Evolutionary conservation across 2,797 vertebrate genomes (phyloP), one percentile per base, ranked within the genome.

Genomic region (Nasua narica): DNA sequence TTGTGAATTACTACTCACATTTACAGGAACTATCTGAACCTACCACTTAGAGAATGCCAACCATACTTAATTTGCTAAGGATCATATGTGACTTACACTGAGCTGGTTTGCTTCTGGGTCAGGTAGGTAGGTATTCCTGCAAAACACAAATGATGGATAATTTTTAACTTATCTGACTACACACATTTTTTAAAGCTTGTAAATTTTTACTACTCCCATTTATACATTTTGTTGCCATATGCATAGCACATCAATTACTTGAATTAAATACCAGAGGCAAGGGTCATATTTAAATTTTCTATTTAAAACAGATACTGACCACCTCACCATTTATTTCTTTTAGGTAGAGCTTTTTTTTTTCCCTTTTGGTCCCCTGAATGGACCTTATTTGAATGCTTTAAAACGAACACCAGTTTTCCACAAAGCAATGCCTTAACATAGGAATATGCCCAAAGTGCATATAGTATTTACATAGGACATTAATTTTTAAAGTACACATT

Each of bases 111-210:
- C 60, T 35, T 83, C 40, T 29, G 9, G 7, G 7, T 84, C 9
- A 65, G 5, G 14, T 40, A 88, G 23, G 0, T n/a, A 88, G 23
- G 0, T n/a, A 23, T 8, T 74, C 27, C 56, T 40, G 27, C 9
- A 76, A 1, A 40, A 48, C 7, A n/a, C 2, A 72, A 23, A 84
- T 4, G 11, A 87, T 67, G 23, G 23, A 35, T 76, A 19, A 29
- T 76, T 87, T 87, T 76, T 79, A 94, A 77, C 60, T 60, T 52
- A 37, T 56, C 18, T 95, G 21, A 48, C 18, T 87, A 60, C 11
- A 56, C 12, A 87, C 18, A 65, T 82, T 83, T 95, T 94, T 87
- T 90, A 91, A 23, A 89, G 67, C 21, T 70, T 93, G 35, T 40
- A 95, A 76, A 50, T 37, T 54, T 94, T 92, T 72, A 84, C 48